A percentile compares a stretch with the other conserved stretches of the same genome.
These are phyloP conservation scores for Leucania comma DNA, from an alignment of 2,888 invertebrate species.

Conservation along the genomic window DNA sequence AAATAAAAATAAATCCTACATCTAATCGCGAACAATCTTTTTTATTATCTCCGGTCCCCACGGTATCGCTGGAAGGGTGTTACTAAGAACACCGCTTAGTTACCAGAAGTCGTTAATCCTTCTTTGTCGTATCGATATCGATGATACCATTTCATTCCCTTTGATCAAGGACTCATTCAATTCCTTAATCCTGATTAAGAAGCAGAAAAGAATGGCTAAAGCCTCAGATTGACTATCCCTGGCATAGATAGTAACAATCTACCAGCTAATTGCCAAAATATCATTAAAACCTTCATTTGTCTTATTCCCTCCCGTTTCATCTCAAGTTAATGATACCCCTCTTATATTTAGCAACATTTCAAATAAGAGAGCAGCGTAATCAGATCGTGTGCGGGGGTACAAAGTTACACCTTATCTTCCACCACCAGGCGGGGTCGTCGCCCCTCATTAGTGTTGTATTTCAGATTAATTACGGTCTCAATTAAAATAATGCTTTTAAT, in stretches of 20 bases:
- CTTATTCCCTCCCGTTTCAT: background rate
- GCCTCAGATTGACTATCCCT: background rate
- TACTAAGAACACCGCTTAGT: background rate
- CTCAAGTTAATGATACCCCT: constrained; percentile 29
- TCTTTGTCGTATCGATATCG: background rate
- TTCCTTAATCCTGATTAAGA: constrained; percentile 11
- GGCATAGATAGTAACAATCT: constrained; percentile 1
- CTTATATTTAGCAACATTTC: constrained; percentile 43
- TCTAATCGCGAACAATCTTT: too few species aligned
- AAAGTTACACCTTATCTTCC: constrained; percentile 60
- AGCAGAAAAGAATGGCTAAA: constrained; percentile 1
- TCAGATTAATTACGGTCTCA: constrained; percentile 66
- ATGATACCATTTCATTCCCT: background rate
- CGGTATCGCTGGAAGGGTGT: background rate
- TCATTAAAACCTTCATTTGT: constrained; percentile 35
- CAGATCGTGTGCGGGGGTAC: constrained; percentile 53
- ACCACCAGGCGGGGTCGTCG: constrained; percentile 56
- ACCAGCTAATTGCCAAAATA: constrained; percentile 32
- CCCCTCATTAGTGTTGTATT: constrained; percentile 66
- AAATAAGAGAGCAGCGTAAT: constrained; percentile 45
- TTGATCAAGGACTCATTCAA: background rate
- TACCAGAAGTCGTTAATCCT: background rate
- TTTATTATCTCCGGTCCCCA: too few species aligned
- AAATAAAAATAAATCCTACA: too few species aligned
- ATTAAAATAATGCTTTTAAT: constrained; percentile 69